phyloP scores from a whole-genome alignment of 2,888 invertebrate species.

The Cabera pusaria region DNA sequence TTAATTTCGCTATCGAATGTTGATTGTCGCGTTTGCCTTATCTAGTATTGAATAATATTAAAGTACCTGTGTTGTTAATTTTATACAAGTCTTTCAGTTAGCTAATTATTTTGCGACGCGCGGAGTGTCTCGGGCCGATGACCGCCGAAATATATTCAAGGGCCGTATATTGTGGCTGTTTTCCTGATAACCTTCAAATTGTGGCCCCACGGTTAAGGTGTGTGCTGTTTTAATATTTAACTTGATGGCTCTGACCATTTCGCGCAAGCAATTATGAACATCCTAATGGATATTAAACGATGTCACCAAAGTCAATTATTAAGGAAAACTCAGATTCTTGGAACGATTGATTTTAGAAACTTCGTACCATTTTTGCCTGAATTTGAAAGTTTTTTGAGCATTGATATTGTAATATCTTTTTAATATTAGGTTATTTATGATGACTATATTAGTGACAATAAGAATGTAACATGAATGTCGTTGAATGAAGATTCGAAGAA shows the following conservation, averaged over 20 bases:
- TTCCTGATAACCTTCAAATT: conserved; percentile 54
- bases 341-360: conserved; percentile 5
- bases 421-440: no score
- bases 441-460: no score
- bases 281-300: conserved; percentile 1
- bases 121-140: conserved; percentile 44
- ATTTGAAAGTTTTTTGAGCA: no score
- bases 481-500: conserved; percentile 21
- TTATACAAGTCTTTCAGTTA: conserved; percentile 33
- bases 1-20: no score
- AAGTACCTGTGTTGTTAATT: conserved; percentile 21
- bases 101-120: conserved; percentile 47
- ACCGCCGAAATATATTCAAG: conserved; percentile 57
- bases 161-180: conserved; percentile 42
- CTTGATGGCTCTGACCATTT: conserved; percentile 20
- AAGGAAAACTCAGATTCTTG: conserved; percentile 2
- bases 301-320: conserved; percentile 3
- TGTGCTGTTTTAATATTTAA: conserved; percentile 30
- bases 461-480: no score
- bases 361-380: no score
- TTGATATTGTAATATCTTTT: no score
- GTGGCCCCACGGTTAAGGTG: conserved; percentile 43
- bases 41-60: conserved; percentile 2
- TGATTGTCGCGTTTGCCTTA: no score
- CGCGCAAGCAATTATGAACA: conserved; percentile 14